Conservation (phyloP, 2,113 vertebrate genomes). For the Tichodroma muraria region DNA sequence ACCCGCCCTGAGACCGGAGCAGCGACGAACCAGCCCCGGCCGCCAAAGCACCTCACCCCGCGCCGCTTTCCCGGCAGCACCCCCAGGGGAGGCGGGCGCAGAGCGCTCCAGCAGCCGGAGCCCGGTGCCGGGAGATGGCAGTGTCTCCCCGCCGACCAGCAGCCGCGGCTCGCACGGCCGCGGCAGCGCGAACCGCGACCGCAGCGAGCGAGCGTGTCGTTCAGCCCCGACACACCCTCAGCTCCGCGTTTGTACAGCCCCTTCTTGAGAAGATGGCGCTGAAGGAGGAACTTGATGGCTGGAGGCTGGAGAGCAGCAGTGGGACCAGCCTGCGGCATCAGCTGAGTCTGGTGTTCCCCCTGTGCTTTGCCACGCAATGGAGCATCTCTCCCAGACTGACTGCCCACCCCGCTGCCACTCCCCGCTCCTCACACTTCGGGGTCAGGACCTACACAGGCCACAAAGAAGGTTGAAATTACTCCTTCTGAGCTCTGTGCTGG, state of each 20-base stretch:
- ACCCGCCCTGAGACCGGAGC: fast-evolving
- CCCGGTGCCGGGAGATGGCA: slow-evolving; percentile 52
- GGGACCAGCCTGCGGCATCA: neutral
- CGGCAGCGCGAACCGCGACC: no score
- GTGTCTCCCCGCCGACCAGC: neutral
- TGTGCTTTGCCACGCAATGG: fast-evolving
- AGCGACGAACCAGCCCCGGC: fast-evolving
- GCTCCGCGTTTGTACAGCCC: fast-evolving
- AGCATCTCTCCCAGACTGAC: neutral
- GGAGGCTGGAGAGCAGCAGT: neutral
- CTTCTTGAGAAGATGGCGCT: neutral
- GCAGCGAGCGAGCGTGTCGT: fast-evolving
- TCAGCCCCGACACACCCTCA: neutral
- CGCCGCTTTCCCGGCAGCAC: neutral
- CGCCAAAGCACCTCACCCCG: no score
- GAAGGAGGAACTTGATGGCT: neutral
- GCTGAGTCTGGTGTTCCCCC: fast-evolving
- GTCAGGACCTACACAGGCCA: neutral
- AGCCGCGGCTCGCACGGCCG: neutral
- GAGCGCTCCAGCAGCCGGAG: neutral
- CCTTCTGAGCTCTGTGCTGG: neutral
- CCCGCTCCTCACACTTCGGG: neutral
- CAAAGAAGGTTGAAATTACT: neutral
- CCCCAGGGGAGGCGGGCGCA: fast-evolving
- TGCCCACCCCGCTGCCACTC: neutral